phyloP scores from a whole-genome alignment of 2,888 invertebrate genomes.

The Ptychoptera contaminata region DNA sequence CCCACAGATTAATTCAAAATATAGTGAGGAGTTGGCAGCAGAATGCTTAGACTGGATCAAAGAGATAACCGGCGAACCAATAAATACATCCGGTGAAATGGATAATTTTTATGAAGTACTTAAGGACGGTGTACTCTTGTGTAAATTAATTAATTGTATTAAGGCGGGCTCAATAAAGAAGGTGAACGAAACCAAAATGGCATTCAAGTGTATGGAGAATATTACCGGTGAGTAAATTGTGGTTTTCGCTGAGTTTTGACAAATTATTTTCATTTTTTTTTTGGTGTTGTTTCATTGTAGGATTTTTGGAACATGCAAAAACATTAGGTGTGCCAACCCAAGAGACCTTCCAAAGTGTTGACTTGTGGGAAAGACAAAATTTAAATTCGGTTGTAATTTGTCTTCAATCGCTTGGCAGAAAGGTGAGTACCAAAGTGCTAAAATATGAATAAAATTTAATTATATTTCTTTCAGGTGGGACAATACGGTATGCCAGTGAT shows the following conservation, averaged over 20 bases:
- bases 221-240: conserved; percentile 53
- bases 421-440: conserved; percentile 54
- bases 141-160: conserved; percentile 77
- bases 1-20: conserved; percentile 95
- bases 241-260: not conserved
- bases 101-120: conserved; percentile 85
- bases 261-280: not conserved
- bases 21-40: conserved; percentile 84
- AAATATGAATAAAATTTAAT: conserved; percentile 1
- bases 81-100: conserved; percentile 77
- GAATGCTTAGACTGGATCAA: conserved; percentile 91
- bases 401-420: conserved; percentile 85
- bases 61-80: conserved; percentile 66
- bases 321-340: conserved; percentile 81
- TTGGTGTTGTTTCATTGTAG: conserved; percentile 20
- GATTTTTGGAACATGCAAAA: conserved; percentile 71
- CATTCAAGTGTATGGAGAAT: conserved; percentile 98
- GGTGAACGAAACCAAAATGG: conserved; percentile 79
- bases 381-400: conserved; percentile 92
- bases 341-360: conserved; percentile 94
- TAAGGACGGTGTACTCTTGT: conserved; percentile 78
- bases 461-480: conserved; percentile 41
- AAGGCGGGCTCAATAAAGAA: conserved; percentile 80
- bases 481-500: conserved; percentile 74
- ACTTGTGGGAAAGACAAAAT: conserved; percentile 93